These are phyloP conservation scores for Bubalus kerabau DNA, from an alignment of 2,113 vertebrate species.

Conservation along the genomic window DNA sequence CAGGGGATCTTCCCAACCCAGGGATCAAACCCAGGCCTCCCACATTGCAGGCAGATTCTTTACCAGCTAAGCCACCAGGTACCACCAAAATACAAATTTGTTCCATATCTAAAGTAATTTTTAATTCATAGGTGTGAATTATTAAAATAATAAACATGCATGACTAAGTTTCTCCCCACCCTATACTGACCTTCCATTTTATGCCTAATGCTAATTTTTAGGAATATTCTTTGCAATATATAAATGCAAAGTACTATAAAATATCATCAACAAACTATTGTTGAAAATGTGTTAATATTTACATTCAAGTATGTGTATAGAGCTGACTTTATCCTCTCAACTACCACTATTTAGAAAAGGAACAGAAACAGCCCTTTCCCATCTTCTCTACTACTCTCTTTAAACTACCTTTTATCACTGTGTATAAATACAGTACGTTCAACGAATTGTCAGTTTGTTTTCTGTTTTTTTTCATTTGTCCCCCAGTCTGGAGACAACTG, in stretches of 20 bases:
- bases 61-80: neutral
- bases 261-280: neutral
- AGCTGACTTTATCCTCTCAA: neutral
- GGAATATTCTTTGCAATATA: neutral
- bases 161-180: neutral
- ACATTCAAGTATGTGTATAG: neutral
- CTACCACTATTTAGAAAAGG: neutral
- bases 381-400: neutral
- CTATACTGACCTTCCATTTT: neutral
- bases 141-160: conserved; percentile 2
- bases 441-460: neutral
- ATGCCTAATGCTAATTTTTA: neutral
- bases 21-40: neutral
- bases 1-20: neutral
- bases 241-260: neutral
- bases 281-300: neutral
- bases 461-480: neutral
- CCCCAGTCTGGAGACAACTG: neutral
- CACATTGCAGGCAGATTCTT: neutral
- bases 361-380: neutral
- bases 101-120: neutral
- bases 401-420: neutral
- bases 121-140: neutral
- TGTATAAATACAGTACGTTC: neutral
- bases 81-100: neutral